These are phyloP conservation scores for Sterrhoptilus dennistouni DNA, from an alignment of 2,113 vertebrate species.

Conservation along the genomic window DNA sequence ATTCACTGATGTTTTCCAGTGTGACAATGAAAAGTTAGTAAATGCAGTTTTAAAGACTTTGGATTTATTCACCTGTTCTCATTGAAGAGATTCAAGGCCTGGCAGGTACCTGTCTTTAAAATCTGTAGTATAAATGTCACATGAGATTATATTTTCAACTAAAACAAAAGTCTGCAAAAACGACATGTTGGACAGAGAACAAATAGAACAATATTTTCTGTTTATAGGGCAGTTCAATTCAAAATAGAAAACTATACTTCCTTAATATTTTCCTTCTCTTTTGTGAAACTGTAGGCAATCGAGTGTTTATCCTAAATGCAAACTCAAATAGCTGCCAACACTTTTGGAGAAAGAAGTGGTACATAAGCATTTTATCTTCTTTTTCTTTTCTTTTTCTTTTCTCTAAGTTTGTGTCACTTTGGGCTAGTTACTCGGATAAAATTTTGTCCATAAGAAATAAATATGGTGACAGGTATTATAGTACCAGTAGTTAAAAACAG, in stretches of 20 bases:
- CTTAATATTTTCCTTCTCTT: not conserved
- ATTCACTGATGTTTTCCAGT: not conserved
- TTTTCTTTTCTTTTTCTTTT: not conserved
- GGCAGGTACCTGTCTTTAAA: not conserved
- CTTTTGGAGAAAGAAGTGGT: not conserved
- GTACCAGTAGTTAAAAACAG: not conserved
- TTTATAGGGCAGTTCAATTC: not conserved
- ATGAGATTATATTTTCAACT: not conserved
- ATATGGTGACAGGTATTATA: not conserved
- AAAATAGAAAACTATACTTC: not conserved
- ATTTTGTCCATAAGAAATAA: not conserved
- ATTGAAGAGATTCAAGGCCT: not conserved
- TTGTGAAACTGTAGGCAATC: not conserved
- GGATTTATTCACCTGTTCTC: not conserved
- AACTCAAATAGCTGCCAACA: not conserved
- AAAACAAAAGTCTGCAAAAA: not conserved
- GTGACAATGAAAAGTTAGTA: not conserved
- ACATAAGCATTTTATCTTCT: not conserved
- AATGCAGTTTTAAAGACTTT: not conserved
- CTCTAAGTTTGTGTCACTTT: not conserved
- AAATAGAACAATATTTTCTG: conserved; percentile 4
- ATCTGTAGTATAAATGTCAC: not conserved
- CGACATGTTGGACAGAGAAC: not conserved
- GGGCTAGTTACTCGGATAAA: not conserved
- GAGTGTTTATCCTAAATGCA: not conserved